phyloP scores from a whole-genome alignment of 2,113 vertebrate species.

The Cervus canadensis region DNA sequence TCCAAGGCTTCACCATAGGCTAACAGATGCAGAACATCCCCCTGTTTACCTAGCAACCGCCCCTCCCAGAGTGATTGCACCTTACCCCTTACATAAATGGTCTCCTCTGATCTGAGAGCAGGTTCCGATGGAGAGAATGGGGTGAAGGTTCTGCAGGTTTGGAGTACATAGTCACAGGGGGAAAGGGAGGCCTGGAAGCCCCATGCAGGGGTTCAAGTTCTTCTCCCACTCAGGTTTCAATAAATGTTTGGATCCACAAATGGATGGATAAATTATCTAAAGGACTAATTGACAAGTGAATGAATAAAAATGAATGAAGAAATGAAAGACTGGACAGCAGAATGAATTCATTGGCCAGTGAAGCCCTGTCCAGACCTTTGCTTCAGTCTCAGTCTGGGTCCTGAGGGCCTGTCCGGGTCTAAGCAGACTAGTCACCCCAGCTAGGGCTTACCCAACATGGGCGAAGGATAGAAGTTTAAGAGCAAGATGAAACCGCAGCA shows the following conservation, averaged over 20 bases:
- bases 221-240: neutral
- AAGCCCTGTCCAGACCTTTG: neutral
- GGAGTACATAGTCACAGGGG: neutral
- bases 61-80: neutral
- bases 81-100: neutral
- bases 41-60: fast-evolving
- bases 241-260: neutral
- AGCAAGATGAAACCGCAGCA: neutral
- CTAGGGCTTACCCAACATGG: too few relatives aligned
- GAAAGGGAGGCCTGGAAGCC: neutral
- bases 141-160: neutral
- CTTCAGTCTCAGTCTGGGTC: neutral
- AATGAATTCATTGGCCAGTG: neutral
- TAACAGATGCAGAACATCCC: neutral
- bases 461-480: neutral
- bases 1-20: neutral
- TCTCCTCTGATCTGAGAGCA: neutral
- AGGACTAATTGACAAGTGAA: neutral
- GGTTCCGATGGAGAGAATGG: neutral
- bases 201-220: fast-evolving
- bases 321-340: neutral
- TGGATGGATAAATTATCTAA: neutral
- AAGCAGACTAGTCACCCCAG: neutral
- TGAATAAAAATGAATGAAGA: neutral
- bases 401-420: neutral